A percentile compares a stretch with the other conserved stretches of the same genome.
Conservation (phyloP, 2,888 invertebrate genomes). For the Leptarthrus brevirostris region DNA sequence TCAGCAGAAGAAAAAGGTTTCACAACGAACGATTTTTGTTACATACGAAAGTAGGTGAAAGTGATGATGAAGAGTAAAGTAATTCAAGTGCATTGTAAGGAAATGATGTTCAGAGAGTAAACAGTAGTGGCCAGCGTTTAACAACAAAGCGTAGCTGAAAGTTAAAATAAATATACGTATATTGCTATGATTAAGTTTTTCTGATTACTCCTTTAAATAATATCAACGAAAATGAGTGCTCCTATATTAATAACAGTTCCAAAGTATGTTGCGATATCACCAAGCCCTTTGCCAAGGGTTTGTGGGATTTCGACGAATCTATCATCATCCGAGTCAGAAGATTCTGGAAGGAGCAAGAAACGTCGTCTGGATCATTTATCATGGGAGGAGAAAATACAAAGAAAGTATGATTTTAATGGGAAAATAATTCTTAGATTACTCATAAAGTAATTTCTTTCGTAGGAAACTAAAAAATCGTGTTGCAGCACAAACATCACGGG, state of each 20-base stretch:
- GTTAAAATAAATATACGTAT: background rate
- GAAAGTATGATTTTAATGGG: conserved; percentile 76
- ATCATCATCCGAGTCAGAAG: conserved; percentile 49
- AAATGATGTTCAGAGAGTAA: background rate
- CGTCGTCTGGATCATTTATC: conserved; percentile 84
- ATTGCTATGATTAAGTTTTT: conserved; percentile 8
- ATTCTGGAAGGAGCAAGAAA: conserved; percentile 70
- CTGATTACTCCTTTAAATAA: conserved; percentile 1
- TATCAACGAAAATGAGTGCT: conserved; percentile 52
- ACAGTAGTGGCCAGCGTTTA: background rate
- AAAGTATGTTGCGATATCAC: conserved; percentile 63
- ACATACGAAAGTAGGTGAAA: conserved; percentile 7
- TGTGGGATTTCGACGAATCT: conserved; percentile 51
- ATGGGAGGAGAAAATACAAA: conserved; percentile 88
- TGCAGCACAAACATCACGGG: conserved; percentile 96
- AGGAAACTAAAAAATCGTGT: conserved; percentile 96
- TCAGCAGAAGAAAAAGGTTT: background rate
- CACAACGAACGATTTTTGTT: too few relatives aligned
- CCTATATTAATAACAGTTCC: conserved; percentile 63
- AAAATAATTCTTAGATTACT: background rate
- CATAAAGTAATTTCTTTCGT: too few relatives aligned
- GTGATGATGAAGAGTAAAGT: conserved; percentile 17
- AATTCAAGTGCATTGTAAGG: background rate
- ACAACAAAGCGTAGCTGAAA: conserved; percentile 1
- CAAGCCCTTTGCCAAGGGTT: conserved; percentile 58